Evolutionary conservation across 1,140 invertebrate genomes (phyloP).

Genomic region (Heliconius nattereri): DNA sequence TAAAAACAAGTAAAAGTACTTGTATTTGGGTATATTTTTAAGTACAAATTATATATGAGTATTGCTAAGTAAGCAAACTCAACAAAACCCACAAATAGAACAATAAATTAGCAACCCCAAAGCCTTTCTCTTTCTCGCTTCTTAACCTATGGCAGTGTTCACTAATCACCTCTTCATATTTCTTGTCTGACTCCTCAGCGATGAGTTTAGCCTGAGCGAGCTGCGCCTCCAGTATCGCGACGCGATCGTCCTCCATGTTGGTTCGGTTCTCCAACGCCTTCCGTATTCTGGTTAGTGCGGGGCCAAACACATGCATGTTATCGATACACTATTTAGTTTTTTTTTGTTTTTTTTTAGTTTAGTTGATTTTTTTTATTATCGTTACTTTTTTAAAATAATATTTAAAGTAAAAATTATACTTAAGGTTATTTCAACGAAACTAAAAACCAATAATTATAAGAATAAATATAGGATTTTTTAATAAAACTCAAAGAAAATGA

Average conservation of each 20-base stretch:
- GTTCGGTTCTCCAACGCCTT: slow-evolving; percentile 99
- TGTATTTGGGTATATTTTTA: too few relatives aligned
- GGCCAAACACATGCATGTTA: slow-evolving; percentile 79
- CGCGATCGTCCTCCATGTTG: slow-evolving; percentile 99
- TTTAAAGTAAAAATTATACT: not conserved
- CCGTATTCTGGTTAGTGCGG: slow-evolving; percentile 91
- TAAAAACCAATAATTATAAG: not conserved
- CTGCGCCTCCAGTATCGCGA: slow-evolving; percentile 96
- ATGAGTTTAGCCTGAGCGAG: slow-evolving; percentile 98
- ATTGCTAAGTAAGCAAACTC: too few relatives aligned
- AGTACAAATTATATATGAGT: too few relatives aligned
- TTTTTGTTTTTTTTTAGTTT: not conserved
- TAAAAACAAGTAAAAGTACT: too few relatives aligned
- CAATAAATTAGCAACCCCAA: not conserved
- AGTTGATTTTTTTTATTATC: not conserved
- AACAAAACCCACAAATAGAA: too few relatives aligned
- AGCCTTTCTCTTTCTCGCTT: not conserved
- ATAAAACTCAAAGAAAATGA: slow-evolving; percentile 12
- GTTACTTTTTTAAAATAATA: not conserved
- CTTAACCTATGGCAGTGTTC: slow-evolving; percentile 42
- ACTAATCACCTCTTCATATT: slow-evolving; percentile 97
- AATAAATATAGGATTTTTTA: not conserved
- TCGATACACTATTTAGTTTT: slow-evolving; percentile 48
- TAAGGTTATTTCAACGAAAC: not conserved
- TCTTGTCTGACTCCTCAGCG: slow-evolving; percentile 99